Percentiles rank a stretch among this genome's conserved stretches.
These are phyloP conservation scores for Poeciliopsis turneri DNA, from an alignment of 2,797 vertebrate species.

Conservation along the genomic window DNA sequence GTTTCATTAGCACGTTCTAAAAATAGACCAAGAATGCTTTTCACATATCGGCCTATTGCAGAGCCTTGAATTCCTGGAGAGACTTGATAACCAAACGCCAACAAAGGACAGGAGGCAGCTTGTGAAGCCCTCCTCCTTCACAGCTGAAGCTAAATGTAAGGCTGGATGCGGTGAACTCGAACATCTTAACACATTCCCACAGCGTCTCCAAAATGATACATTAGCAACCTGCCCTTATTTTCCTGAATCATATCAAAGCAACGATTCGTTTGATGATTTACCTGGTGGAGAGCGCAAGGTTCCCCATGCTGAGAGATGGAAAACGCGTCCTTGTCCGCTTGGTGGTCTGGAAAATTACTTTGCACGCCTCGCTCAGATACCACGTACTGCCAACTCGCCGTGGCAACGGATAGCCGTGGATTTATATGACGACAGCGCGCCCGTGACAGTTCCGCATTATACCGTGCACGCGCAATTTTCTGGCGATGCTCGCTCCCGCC, in stretches of 20 bases:
- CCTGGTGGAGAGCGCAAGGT: conserved; percentile 43
- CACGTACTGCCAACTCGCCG: background rate
- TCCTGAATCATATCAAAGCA: background rate
- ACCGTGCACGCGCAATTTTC: conserved; percentile 4
- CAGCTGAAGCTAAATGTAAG: background rate
- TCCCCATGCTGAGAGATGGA: conserved; percentile 46
- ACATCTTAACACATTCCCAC: background rate
- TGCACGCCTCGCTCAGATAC: background rate
- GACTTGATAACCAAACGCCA: background rate
- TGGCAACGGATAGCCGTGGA: background rate
- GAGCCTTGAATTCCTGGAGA: background rate
- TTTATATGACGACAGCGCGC: background rate
- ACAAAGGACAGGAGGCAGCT: background rate
- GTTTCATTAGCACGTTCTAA: background rate
- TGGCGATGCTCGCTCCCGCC: conserved; percentile 13
- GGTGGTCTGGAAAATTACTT: background rate
- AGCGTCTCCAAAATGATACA: background rate
- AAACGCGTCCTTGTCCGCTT: background rate
- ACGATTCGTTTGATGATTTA: conserved; percentile 11
- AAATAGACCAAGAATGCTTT: background rate
- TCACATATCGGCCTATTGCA: background rate
- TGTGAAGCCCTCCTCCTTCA: background rate
- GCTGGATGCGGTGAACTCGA: background rate
- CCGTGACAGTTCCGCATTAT: background rate
- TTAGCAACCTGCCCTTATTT: background rate